These are phyloP conservation scores for Heliconius congener DNA, from an alignment of 1,140 invertebrate species.

Conservation along the genomic window DNA sequence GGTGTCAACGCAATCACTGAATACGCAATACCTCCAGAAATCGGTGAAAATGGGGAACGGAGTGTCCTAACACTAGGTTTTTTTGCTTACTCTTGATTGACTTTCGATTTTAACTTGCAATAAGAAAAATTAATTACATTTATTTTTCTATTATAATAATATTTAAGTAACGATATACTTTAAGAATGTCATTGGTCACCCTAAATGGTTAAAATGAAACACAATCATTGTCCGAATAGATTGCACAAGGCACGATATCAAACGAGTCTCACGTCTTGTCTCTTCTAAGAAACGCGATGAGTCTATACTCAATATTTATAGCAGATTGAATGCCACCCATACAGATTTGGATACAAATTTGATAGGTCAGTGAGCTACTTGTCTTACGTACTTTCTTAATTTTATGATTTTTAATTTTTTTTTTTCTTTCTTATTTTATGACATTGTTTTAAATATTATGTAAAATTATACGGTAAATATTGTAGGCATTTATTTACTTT, in stretches of 20 bases:
- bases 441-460: not conserved
- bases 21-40: too few species aligned
- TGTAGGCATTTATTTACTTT: too few species aligned
- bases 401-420: too few species aligned
- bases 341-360: not conserved
- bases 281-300: conserved; percentile 60
- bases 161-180: conserved; percentile 13
- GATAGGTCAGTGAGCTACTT: not conserved
- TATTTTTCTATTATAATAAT: not conserved
- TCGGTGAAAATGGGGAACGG: too few species aligned
- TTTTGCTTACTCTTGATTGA: too few species aligned
- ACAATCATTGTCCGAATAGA: conserved; percentile 41
- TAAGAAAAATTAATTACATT: too few species aligned
- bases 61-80: too few species aligned
- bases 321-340: conserved; percentile 34
- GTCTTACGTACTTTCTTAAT: not conserved
- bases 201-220: conserved; percentile 32
- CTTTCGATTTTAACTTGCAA: too few species aligned
- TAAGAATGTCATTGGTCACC: conserved; percentile 24
- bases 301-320: conserved; percentile 36
- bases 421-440: not conserved
- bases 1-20: too few species aligned
- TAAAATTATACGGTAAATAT: too few species aligned
- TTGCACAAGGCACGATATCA: conserved; percentile 52
- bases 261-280: conserved; percentile 53